Base-by-base conservation (phyloP, 1,140 invertebrate species). In the Aphaenogaster ashmeadi region DNA sequence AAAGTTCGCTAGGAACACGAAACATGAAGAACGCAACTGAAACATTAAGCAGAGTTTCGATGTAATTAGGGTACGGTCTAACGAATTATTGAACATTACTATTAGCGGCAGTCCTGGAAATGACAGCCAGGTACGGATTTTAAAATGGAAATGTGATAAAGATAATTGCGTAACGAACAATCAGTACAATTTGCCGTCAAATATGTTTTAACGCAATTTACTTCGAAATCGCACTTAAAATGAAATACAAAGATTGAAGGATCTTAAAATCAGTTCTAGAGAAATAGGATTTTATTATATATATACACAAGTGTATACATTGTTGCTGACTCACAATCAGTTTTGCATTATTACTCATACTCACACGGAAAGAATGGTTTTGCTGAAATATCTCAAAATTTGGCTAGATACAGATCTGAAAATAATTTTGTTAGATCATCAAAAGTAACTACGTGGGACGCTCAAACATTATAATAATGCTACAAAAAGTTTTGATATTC, bases 11-110 rank as follows among this genome's bases (percentile, higher is more conserved):
- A 18, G 62, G n/a, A 47, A 36, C 15, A 13, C 18, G 21, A 4
- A 77, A 77, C 9, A 18, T 41, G 18, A 64, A 47, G 75, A 81
- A 47, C 5, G 38, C 13, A 47, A 58, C 27, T 56, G 27, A 86
- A 56, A 74, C 27, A 74, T 81, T 81, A 13, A 81, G 38, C 44
- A 47, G 36, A 81, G 50, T 72, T 72, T 74, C 69, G 41, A 84
- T 27, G 0, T 60, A 47, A 84, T 84, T 84, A 74, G 13, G 27
- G 6, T 5, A 62, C 56, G 7, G 3, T 44, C 79, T 72, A 38
- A 71, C 47, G 15, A 84, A 84, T 74, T 74, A 60, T 74, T 56
- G 50, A 72, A 15, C 18, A 15, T 58, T 69, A 47, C 79, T 81
- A 81, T 71, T 71, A 72, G 15, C 36, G 52, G 18, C 54, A 11